Base-by-base conservation (phyloP, 2,888 invertebrate genomes). In the Diaperis boleti region DNA sequence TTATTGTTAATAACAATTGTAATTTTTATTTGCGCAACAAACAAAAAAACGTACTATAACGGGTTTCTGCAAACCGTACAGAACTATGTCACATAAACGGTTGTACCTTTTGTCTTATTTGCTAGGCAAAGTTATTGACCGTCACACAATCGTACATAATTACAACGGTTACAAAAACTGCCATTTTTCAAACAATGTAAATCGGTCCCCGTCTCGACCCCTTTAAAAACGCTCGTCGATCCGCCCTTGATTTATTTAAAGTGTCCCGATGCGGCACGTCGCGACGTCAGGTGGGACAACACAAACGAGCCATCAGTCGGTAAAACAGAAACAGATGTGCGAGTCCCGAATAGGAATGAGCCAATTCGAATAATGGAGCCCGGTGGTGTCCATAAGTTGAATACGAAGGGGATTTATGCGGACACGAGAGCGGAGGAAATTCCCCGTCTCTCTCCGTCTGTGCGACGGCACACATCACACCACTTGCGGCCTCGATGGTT, bases 301-400 rank as follows among this genome's bases (percentile, higher is more conserved):
- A 49, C 47, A 33, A 33, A 47, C 29, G 49, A 41, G 49, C 18
- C 49, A 41, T 49, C 39, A 29, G 59, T 39, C 59, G 17, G 49
- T 50, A 49, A 59, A 49, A 59, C 50, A 59, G 59, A 49, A 64
- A 59, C 66, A 68, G 64, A 67, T 69, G 68, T 61, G 52, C 68
- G 65, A 65, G 64, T 17, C 33, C 15, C 52, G 66, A 69, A 67
- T 69, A 65, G 65, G 64, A 69, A 69, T 63, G 64, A 69, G 50
- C 65, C 65, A 69, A 65, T 69, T 64, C 62, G 63, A 66, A 69
- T 69, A 67, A 66, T 69, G 64, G 62, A 64, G 68, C 63, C 54
- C 59, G 61, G 52, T 44, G 59, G 59, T 68, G 68, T 68, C 68
- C 66, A 68, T 66, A 68, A 68, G 65, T 66, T 66, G 66, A 66